Evolutionary conservation across 2,797 vertebrate genomes (phyloP), one percentile per base, ranked within the genome.

Genomic region (Periparus ater): DNA sequence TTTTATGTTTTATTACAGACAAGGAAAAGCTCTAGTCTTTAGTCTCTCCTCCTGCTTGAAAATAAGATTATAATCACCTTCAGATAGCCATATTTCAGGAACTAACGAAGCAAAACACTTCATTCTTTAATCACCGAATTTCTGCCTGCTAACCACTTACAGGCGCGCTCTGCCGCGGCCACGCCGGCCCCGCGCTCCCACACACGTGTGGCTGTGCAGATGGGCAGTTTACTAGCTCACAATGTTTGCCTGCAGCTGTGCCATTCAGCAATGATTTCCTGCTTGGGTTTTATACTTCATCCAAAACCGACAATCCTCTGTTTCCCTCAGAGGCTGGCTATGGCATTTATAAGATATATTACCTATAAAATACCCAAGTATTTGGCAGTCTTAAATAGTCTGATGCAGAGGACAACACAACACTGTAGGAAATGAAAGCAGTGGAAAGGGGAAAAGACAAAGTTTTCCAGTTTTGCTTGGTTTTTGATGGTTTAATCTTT

Each of bases 241-340:
- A 96, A 5, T 90, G 91, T 96, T 97, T 96, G 96, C 94, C 93
- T 96, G 93, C 96, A 97, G 96, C 96, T 97, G 94, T 96, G 95
- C 96, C 96, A 97, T 97, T 97, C 96, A 96, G 92, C 95, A 96
- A 83, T 78, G 77, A 96, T 97, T 97, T 97, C 96, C 95, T 97
- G 96, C 94, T 91, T 83, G 90, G 95, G 91, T 97, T 97, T 97
- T 97, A 96, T 90, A 86, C 96, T 96, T 79, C 72, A 92, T 97
- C 95, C 96, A 97, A 97, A 97, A 96, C 91, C 94, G 93, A 97
- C 95, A 97, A 93, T 90, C 85, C 91, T 93, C 86, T 94, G 93
- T 95, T 97, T 95, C 94, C 95, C 93, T 95, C 94, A 91, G 94
- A 96, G 95, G 92, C 91, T 93, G 89, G 89, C 95, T 89, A 94